Evolutionary conservation across 2,113 vertebrate species (phyloP), one percentile per base, ranked within the genome.

Genomic region (Sylvilagus bachmani): DNA sequence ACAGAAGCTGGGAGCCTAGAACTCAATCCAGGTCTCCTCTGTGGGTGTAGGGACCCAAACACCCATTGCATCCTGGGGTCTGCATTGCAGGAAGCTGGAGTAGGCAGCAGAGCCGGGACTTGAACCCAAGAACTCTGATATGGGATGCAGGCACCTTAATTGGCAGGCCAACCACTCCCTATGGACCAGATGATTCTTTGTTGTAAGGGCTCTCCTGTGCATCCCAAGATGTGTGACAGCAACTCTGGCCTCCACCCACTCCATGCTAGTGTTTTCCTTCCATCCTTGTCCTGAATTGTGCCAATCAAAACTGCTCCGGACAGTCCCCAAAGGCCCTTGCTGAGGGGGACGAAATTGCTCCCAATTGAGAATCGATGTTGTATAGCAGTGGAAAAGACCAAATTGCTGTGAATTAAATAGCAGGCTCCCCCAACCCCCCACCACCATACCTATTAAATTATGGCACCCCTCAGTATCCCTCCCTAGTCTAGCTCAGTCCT

Each of bases 271-370:
- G 33, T 79, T 62, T 84, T 44, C 66, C 22, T 17, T 10, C 12
- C 6, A 36, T 55, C 51, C 51, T 33, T 51, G 13, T 36, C 44
- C 70, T n/a, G 12, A 78, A 36, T 31, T 44, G 9, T 92, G 31
- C 64, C 33, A 10, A 51, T 61, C 64, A 94, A 31, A 88, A 93
- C 10, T 33, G 31, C 77, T 96, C 27, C 53, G 70, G 71, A 71
- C 49, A 51, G 71, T 55, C 27, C 53, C 58, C 22, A 79, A 87
- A 64, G 27, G 24, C 36, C 22, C 3, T 53, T 64, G 58, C n/a
- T 6, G 31, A 21, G 8, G 17, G 8, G 17, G 10, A 14, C n/a
- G 70, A 67, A 67, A 73, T 49, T 90, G 31, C 64, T 58, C 16
- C 24, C 55, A 36, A 25, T 53, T 85, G 79, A 70, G 58, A 82